phyloP scores from a whole-genome alignment of 1,140 invertebrate species.

The Drosophila jambulina region DNA sequence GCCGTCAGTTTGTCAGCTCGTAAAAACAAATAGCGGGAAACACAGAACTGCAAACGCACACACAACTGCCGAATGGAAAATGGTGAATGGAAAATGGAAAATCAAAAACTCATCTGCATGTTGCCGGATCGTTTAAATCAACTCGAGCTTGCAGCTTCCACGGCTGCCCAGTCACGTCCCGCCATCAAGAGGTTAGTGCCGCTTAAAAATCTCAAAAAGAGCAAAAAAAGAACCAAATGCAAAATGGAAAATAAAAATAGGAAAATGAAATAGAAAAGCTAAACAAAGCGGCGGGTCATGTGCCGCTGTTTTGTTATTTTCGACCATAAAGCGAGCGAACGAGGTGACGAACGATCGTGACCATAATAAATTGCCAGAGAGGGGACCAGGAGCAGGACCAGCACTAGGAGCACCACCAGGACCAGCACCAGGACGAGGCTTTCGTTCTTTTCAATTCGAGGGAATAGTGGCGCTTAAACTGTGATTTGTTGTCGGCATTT shows the following conservation, averaged over 20 bases:
- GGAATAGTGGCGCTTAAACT: conserved; percentile 20
- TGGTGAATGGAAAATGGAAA: conserved; percentile 42
- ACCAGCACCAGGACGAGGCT: background rate
- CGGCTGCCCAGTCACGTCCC: conserved; percentile 46
- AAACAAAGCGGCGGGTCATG: conserved; percentile 2
- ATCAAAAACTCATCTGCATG: conserved; percentile 63
- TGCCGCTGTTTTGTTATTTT: conserved; percentile 22
- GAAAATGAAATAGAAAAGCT: background rate
- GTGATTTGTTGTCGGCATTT: conserved; percentile 24
- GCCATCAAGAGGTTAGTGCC: conserved; percentile 44
- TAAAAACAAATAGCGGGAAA: conserved; percentile 51
- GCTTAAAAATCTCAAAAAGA: conserved; percentile 19
- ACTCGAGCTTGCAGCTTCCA: conserved; percentile 17
- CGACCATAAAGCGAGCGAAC: conserved; percentile 43
- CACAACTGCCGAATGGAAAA: conserved; percentile 3
- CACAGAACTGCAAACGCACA: conserved; percentile 23
- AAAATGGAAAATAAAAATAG: conserved; percentile 1
- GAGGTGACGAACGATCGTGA: conserved; percentile 61
- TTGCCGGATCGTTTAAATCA: conserved; percentile 59
- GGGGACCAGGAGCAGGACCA: background rate
- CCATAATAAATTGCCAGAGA: conserved; percentile 49
- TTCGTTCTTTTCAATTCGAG: conserved; percentile 28
- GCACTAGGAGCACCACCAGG: background rate
- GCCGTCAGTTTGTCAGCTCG: conserved; percentile 66
- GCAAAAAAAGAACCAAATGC: background rate